Base-by-base conservation (phyloP, 2,888 invertebrate genomes). In the Pammene fasciana region DNA sequence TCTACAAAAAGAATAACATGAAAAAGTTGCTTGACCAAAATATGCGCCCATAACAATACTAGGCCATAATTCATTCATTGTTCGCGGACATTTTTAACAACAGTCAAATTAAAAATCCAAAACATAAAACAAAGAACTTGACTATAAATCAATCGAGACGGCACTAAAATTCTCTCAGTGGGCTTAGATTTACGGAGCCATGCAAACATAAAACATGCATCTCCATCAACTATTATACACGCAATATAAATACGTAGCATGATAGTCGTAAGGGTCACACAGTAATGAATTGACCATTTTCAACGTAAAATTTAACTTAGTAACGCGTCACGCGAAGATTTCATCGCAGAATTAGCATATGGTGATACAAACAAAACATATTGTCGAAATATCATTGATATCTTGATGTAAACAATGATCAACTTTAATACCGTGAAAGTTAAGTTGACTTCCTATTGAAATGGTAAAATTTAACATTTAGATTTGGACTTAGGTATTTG, bases 341-440 rank as follows among this genome's bases (percentile, higher is more conserved):
- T 60, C 68, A 54, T 70, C 59, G 46, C 41, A 7, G 38, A 57
- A 70, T 70, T 70, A 65, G 41, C 68, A 70, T 65, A 70, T 54
- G 59, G 38, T 54, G 68, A 70, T 68, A 54, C 64, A 46, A 65
- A 54, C 68, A 46, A 65, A 70, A 65, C 38, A 54, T 59, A 57
- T 54, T 65, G 65, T 54, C 16, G 65, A 54, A 65, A 70, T 59
- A 50, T 65, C 59, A 70, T 70, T 65, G 68, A 26, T 68, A 55
- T 65, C 59, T 14, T 18, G 45, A n/a, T 56, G 45, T 46, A 65
- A 59, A 57, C 56, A 45, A 68, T 38, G 48, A 11, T 13, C 59
- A 43, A 41, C 68, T 52, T 65, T 54, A 57, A 16, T 5, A 26
- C 26, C 45, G 16, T 9, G 2, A 9, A 11, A 5, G 11, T 38